Evolutionary conservation across 2,113 vertebrate species (phyloP).

Genomic region (Felis chaus): DNA sequence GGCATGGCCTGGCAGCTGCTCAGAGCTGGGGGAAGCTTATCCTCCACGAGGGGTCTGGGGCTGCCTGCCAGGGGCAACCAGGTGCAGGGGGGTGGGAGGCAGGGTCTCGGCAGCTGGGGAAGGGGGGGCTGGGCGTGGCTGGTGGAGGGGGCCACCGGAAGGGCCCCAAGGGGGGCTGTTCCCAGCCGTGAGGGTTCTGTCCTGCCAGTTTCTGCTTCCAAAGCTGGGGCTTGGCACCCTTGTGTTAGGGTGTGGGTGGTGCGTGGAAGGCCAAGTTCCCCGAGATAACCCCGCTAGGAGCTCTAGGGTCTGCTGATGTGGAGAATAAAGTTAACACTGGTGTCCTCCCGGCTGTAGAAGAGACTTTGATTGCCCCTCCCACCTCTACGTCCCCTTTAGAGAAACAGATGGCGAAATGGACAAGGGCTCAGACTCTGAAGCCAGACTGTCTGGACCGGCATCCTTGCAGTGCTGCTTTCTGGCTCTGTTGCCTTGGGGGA

Average conservation of each 20-base stretch:
- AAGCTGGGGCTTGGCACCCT: neutral
- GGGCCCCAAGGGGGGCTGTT: neutral
- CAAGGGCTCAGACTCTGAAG: neutral
- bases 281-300: neutral
- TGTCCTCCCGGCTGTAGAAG: neutral
- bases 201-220: neutral
- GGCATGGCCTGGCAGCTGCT: slow-evolving; percentile 63
- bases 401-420: neutral
- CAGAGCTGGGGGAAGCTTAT: neutral
- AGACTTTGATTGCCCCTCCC: neutral
- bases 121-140: neutral
- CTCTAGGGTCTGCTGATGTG: neutral
- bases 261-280: neutral
- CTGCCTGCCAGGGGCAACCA: slow-evolving; percentile 70
- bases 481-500: neutral
- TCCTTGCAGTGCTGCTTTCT: neutral
- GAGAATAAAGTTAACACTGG: neutral
- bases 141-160: slow-evolving; percentile 12
- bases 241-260: neutral
- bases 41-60: neutral
- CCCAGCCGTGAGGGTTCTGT: neutral
- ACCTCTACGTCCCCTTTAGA: neutral
- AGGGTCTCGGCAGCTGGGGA: slow-evolving; percentile 52
- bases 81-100: slow-evolving; percentile 65
- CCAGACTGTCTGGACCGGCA: neutral